Base-by-base conservation (phyloP, 2,797 vertebrate genomes). In the Gymnothorax reevesii region DNA sequence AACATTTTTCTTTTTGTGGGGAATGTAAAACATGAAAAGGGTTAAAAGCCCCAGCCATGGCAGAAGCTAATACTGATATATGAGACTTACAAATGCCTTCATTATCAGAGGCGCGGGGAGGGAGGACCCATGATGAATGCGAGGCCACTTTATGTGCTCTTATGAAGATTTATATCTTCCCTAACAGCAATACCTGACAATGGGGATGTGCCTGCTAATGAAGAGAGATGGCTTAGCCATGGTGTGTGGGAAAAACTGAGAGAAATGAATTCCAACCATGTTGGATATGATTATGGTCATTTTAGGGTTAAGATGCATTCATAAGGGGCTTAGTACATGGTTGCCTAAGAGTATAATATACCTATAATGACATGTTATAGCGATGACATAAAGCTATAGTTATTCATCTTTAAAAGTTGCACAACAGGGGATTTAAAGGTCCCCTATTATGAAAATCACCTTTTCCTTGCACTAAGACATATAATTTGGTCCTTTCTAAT, bases 121-220 rank as follows among this genome's bases (percentile, higher is more conserved):
- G 17, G 20, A 69, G n/a, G n/a, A 2, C 22, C n/a, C 77, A 7
- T 82, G 85, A 86, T 57, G 60, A 69, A 86, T 62, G 60, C 22
- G n/a, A n/a, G 13, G 22, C 57, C n/a, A 42, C 52, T 54, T 82
- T 52, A 71, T 83, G 33, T 27, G 27, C 82, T 55, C 20, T 86
- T 77, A 87, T 84, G 55, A 64, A 75, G 82, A 87, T 87, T 84
- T 84, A 87, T 83, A 57, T 75, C 22, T 13, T 55, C 79, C 33
- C 64, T 22, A 54, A 69, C 52, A 42, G 77, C 55, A 71, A 73
- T 82, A 83, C 52, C 71, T 75, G 69, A 82, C 83, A 33, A 57
- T 79, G 42, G 77, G 59, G 60, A 86, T 60, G 54, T 57, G 22
- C 10, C 55, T n/a, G 69, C 71, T 84, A 84, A 73, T 64, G 86